Conservation (phyloP, 2,797 vertebrate genomes). For the Dendrocincla tyrannina region DNA sequence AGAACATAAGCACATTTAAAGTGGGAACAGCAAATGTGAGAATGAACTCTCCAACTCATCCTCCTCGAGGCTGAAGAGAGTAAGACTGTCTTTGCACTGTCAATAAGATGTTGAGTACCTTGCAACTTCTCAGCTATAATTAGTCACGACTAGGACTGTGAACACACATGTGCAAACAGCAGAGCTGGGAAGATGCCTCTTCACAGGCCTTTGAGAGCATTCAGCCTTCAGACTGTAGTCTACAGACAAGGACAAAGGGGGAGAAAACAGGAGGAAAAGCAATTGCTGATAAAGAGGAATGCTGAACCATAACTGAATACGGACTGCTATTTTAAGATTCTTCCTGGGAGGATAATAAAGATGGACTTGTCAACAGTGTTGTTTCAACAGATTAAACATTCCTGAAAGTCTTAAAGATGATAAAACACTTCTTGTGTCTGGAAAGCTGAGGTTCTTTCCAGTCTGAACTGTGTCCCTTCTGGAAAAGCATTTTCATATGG, state of each 20-base stretch:
- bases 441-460: background rate
- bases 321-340: background rate
- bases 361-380: background rate
- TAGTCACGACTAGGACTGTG: background rate
- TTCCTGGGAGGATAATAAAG: background rate
- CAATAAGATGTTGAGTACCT: background rate
- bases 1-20: background rate
- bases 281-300: background rate
- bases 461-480: background rate
- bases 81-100: background rate
- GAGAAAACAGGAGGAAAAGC: background rate
- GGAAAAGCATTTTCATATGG: background rate
- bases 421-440: background rate
- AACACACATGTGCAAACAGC: background rate
- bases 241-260: background rate
- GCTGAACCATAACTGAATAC: background rate
- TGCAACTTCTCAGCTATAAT: background rate
- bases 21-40: background rate
- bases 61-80: background rate
- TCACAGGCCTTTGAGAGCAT: background rate
- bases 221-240: background rate
- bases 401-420: background rate
- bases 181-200: background rate
- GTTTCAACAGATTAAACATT: background rate
- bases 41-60: background rate